Evolutionary conservation across 2,113 vertebrate genomes (phyloP).

Genomic region (Tautogolabrus adspersus): DNA sequence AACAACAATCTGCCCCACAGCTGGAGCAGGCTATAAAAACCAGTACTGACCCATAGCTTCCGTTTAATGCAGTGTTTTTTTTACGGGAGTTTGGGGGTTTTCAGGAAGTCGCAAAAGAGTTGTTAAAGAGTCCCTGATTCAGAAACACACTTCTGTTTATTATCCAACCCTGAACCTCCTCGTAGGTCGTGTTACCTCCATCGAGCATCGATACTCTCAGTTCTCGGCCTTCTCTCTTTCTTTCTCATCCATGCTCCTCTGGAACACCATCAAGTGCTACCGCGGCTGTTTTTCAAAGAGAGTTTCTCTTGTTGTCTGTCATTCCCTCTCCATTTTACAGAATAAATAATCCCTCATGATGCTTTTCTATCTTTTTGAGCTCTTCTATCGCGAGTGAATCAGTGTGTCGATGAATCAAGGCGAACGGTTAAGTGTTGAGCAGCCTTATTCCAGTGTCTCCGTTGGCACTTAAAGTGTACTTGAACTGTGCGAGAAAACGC

Average conservation of each 20-base stretch:
- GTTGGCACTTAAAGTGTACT: slow-evolving; percentile 42
- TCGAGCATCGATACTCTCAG: not conserved
- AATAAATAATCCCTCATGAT: slow-evolving; percentile 13
- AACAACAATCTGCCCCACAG: not conserved
- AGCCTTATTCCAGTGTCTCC: slow-evolving; percentile 12
- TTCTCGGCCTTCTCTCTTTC: not conserved
- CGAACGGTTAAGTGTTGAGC: not conserved
- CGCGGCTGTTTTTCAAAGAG: slow-evolving; percentile 17
- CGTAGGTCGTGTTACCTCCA: no score
- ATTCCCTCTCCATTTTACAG: slow-evolving; percentile 58
- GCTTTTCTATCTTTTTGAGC: not conserved
- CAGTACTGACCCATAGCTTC: not conserved
- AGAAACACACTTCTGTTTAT: no score
- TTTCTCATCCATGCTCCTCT: slow-evolving; percentile 2
- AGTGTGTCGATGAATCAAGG: not conserved
- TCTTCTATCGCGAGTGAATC: not conserved
- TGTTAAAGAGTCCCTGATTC: not conserved
- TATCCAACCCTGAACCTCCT: no score
- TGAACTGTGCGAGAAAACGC: not conserved
- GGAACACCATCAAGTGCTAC: slow-evolving; percentile 22
- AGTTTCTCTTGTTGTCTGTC: slow-evolving; percentile 44
- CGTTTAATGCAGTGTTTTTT: not conserved
- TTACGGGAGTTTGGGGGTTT: not conserved
- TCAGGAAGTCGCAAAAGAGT: not conserved
- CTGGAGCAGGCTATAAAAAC: not conserved